Conservation (phyloP, 2,888 invertebrate genomes). For the Hirtodrosophila alboralis region DNA sequence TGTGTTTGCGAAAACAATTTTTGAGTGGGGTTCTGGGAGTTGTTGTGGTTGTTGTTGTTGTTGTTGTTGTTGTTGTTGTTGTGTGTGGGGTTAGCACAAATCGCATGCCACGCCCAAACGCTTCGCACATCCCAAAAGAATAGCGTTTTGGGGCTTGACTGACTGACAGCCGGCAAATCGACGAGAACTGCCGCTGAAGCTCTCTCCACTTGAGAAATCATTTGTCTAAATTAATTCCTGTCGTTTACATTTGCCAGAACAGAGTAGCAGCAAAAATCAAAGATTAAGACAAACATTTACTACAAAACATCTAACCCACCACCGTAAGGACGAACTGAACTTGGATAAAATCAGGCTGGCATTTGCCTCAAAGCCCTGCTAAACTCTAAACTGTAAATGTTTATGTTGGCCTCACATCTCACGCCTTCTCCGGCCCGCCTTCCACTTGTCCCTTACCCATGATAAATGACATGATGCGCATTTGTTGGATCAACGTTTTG, state of each 20-base stretch:
- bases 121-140: constrained; percentile 34
- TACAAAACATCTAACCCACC: constrained; percentile 60
- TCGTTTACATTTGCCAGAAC: constrained; percentile 84
- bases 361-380: constrained; percentile 48
- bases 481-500: constrained; percentile 65
- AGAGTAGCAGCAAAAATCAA: constrained; percentile 80
- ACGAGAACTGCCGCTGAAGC: constrained; percentile 53
- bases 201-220: constrained; percentile 82
- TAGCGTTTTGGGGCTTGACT: constrained; percentile 48
- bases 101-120: constrained; percentile 72
- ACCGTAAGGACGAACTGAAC: constrained; percentile 15
- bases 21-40: constrained; percentile 61
- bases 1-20: constrained; percentile 82
- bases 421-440: constrained; percentile 2
- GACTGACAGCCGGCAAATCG: constrained; percentile 80
- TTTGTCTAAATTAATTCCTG: constrained; percentile 85
- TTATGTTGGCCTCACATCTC: constrained; percentile 51
- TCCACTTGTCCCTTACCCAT: constrained; percentile 47
- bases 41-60: neutral
- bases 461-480: constrained; percentile 80
- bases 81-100: constrained; percentile 28
- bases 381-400: constrained; percentile 50
- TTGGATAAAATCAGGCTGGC: constrained; percentile 28
- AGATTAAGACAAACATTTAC: constrained; percentile 84
- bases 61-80: too few relatives aligned